A percentile compares a stretch with the other conserved stretches of the same genome.
These are phyloP conservation scores for Muscicapa comitata DNA, from an alignment of 2,797 vertebrate genomes.

Conservation along the genomic window DNA sequence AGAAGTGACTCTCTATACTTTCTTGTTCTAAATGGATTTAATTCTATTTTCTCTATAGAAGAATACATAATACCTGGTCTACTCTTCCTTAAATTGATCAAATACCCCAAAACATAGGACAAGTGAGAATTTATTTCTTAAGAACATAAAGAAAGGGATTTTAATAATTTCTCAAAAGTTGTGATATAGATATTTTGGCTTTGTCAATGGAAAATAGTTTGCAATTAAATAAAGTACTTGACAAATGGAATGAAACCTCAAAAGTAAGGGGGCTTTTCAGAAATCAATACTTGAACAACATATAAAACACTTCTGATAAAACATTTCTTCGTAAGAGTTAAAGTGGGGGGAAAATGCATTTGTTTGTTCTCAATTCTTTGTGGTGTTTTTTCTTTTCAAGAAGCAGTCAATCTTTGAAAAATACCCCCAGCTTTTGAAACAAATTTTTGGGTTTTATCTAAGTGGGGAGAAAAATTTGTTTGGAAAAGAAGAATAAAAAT, in stretches of 20 bases:
- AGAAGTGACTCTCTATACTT: neutral
- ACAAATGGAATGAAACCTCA: neutral
- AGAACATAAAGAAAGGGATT: neutral
- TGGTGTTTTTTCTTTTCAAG: neutral
- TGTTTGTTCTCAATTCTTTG: neutral
- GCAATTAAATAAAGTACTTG: neutral
- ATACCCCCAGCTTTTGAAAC: rapidly evolving
- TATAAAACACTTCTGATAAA: neutral
- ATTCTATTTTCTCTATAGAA: neutral
- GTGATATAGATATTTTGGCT: neutral
- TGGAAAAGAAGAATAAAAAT: neutral
- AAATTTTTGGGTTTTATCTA: neutral
- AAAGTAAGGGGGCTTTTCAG: neutral
- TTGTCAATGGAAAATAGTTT: neutral
- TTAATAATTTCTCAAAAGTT: neutral
- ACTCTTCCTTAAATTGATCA: neutral
- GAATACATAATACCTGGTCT: neutral
- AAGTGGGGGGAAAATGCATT: rapidly evolving
- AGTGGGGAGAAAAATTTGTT: neutral
- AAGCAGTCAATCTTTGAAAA: neutral
- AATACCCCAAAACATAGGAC: neutral
- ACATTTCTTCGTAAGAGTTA: neutral
- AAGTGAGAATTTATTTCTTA: neutral
- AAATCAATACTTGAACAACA: neutral
- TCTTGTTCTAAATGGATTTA: neutral